Percentiles rank a stretch among this genome's conserved stretches.
These are phyloP conservation scores for Calvadosia cruxmelitensis DNA, from an alignment of 30 jellyfish, hydroid and myxozoan species.

Conservation along the genomic window DNA sequence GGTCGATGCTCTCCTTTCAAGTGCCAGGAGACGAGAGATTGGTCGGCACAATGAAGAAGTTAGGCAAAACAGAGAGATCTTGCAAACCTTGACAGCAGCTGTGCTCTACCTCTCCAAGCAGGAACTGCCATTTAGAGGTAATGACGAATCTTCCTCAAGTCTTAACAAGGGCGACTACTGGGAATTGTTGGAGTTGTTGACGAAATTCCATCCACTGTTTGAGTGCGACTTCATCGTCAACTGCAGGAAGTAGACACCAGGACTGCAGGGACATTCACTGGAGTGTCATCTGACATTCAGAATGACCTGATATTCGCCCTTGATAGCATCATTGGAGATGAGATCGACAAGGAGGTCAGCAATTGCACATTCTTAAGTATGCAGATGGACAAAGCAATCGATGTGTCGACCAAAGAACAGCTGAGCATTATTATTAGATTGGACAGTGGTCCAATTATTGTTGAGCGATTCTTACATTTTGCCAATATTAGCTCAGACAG, in stretches of 20 bases:
- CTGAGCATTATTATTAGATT: constrained; percentile 22
- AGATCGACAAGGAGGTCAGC: constrained; percentile 15
- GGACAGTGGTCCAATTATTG: too few species aligned
- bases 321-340: constrained; percentile 11
- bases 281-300: constrained; percentile 39
- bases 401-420: constrained; percentile 33
- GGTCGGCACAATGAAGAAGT: constrained; percentile 31
- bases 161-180: constrained; percentile 22
- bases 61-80: constrained; percentile 27
- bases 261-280: constrained; percentile 23
- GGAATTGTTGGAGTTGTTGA: constrained; percentile 20
- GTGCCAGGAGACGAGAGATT: constrained; percentile 39
- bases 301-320: constrained; percentile 19
- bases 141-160: constrained; percentile 25
- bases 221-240: constrained; percentile 26
- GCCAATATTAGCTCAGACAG: constrained; percentile 15
- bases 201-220: constrained; percentile 28
- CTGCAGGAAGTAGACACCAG: constrained; percentile 10
- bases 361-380: constrained; percentile 19
- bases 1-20: constrained; percentile 18
- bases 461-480: constrained; percentile 17
- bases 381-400: constrained; percentile 36
- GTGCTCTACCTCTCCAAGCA: constrained; percentile 21
- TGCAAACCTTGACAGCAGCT: constrained; percentile 6
- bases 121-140: constrained; percentile 24